Conservation (phyloP, 1,140 invertebrate species). For the Drosophila insularis region DNA sequence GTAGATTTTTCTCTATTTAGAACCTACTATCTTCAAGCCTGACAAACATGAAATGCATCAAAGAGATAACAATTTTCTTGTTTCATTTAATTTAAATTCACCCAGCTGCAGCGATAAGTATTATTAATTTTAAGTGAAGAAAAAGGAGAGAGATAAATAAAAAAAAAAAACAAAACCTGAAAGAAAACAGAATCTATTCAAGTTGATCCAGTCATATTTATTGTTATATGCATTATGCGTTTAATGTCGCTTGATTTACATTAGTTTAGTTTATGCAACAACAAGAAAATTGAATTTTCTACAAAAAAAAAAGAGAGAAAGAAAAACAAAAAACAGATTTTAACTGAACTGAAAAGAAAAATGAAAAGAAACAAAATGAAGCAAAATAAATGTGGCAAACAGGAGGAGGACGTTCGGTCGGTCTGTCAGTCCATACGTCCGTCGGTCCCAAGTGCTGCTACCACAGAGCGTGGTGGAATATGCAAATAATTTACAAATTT, state of each 20-base stretch:
- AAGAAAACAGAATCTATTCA: constrained; percentile 15
- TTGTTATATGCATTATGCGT: constrained; percentile 61
- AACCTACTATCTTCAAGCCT: too few relatives aligned
- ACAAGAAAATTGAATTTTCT: constrained; percentile 45
- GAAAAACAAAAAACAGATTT: constrained; percentile 10
- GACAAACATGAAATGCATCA: not conserved
- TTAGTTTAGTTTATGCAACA: constrained; percentile 47
- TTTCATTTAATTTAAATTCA: not conserved
- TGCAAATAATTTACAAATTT: constrained; percentile 81
- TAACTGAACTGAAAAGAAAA: constrained; percentile 10
- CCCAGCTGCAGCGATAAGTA: constrained; percentile 49
- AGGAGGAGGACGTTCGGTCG: not conserved
- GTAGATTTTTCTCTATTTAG: too few relatives aligned
- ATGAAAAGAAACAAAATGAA: constrained; percentile 10
- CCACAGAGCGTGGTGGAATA: constrained; percentile 48
- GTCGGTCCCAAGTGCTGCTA: constrained; percentile 8
- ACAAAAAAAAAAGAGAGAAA: constrained; percentile 17
- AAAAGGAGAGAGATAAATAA: too few relatives aligned
- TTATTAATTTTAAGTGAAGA: constrained; percentile 53
- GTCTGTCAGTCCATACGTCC: too few relatives aligned
- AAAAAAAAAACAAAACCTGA: not conserved
- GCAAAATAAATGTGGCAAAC: constrained; percentile 50
- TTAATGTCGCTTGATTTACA: constrained; percentile 77
- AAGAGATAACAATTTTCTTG: not conserved
- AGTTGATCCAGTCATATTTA: constrained; percentile 52